Conservation (phyloP, 2,113 vertebrate species). For the Corydoras maculifer region DNA sequence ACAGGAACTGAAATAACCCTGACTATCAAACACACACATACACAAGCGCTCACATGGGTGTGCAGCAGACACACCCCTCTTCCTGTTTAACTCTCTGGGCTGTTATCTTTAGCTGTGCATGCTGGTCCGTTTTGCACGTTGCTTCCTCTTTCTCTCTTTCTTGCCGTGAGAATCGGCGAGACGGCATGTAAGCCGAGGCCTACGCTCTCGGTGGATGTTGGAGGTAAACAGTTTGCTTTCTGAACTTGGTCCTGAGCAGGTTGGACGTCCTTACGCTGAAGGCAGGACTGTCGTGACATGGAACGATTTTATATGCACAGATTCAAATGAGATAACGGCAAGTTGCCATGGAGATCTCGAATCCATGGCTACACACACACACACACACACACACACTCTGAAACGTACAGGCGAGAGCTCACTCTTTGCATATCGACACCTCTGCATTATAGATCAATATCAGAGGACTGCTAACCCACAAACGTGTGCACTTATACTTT, state of each 20-base stretch:
- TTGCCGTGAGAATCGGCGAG: no score
- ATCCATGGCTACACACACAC: not conserved
- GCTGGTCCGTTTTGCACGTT: constrained; percentile 39
- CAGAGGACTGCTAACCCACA: constrained; percentile 5
- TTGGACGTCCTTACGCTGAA: not conserved
- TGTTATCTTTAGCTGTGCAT: constrained; percentile 50
- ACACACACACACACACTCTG: not conserved
- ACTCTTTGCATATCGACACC: constrained; percentile 13
- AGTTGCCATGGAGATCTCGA: constrained; percentile 32
- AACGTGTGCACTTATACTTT: constrained; percentile 8
- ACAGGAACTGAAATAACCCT: constrained; percentile 29
- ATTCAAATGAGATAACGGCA: constrained; percentile 42
- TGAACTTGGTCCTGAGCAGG: not conserved
- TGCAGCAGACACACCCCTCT: constrained; percentile 39
- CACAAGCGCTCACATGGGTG: not conserved
- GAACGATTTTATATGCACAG: not conserved
- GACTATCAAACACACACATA: constrained; percentile 9
- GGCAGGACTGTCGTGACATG: no score
- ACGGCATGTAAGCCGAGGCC: not conserved
- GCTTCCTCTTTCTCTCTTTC: constrained; percentile 54
- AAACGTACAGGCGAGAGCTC: not conserved
- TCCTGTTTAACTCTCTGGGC: constrained; percentile 53
- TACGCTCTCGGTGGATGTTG: not conserved
- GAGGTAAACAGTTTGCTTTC: not conserved
- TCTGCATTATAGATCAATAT: not conserved